Evolutionary conservation across 2,113 vertebrate species (phyloP).

Genomic region (Alexandromys fortis): DNA sequence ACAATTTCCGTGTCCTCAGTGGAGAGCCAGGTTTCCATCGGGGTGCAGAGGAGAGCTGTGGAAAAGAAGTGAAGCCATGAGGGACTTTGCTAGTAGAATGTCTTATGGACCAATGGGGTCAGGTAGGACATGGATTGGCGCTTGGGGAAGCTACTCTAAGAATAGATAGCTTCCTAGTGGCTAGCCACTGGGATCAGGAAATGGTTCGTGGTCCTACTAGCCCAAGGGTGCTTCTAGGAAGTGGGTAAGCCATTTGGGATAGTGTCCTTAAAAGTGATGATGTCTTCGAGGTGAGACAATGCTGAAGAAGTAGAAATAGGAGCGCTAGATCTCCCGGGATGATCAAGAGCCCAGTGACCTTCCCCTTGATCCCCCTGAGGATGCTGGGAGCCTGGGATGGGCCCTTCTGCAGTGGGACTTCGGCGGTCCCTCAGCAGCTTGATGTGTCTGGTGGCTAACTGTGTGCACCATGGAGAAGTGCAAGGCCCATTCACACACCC

Average conservation of each 20-base stretch:
- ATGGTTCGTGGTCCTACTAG: neutral
- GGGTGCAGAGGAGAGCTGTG: rapidly evolving
- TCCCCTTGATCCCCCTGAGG: too few relatives aligned
- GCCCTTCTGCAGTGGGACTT: neutral
- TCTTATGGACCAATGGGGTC: too few relatives aligned
- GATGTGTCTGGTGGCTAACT: too few relatives aligned
- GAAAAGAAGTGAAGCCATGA: neutral
- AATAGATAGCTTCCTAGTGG: too few relatives aligned
- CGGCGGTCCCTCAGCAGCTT: neutral
- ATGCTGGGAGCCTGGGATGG: neutral
- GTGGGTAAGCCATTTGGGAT: neutral
- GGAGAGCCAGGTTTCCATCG: neutral
- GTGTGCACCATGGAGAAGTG: neutral
- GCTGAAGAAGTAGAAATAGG: rapidly evolving
- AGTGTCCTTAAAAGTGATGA: neutral
- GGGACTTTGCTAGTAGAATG: neutral
- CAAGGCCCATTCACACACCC: neutral
- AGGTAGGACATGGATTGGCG: rapidly evolving
- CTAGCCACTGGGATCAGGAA: neutral
- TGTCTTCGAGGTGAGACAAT: neutral
- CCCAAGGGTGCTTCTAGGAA: neutral
- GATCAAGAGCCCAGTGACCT: neutral
- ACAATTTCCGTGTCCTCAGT: rapidly evolving
- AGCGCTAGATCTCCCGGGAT: neutral
- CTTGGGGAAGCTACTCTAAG: neutral